Base-by-base conservation (phyloP, 2,113 vertebrate species). In the Ictidomys tridecemlineatus region DNA sequence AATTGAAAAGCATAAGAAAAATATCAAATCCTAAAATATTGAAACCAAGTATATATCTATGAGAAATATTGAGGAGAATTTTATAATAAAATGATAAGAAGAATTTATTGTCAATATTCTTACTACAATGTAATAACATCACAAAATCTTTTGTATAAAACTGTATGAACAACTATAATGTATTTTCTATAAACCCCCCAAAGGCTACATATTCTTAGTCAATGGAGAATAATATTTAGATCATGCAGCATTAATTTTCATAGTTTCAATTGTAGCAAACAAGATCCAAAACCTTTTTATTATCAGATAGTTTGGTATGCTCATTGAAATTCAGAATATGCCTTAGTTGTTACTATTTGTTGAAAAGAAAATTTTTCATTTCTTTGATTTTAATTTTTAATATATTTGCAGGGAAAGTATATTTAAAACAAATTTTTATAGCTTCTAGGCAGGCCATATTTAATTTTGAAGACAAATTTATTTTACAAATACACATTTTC, bases 271-370 rank as follows among this genome's bases (percentile, higher is more conserved):
- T 77, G 22, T 51, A 83, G 32, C 22, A 73, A 67, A 77, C 13
- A 94, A 70, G 14, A 67, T 93, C 91, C 14, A 2, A 86, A 70
- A 69, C 2, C 1, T 4, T 28, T 74, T 85, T 73, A 28, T 84
- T 53, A 91, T 42, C 26, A 93, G 4, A 42, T 77, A 5, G 85
- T 89, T 78, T 89, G 5, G 28, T 3, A 85, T 30, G 12, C 3
- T 97, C 9, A 83, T 32, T 76, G 39, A 97, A 26, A 96, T 32
- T 95, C 32, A 92, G 1, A 91, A 56, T 61, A 61, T 86, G 26
- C 2, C 65, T 86, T 73, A 79, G 13, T 42, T 87, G 67, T 24
- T 92, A 85, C n/a, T 42, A 73, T 72, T 91, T 79, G 5, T 86
- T 89, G 20, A 83, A 94, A 92, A 72, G 10, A 61, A 84, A 77